Conservation (phyloP, 1,140 invertebrate species). For the Holcopasites calliopsidis region DNA sequence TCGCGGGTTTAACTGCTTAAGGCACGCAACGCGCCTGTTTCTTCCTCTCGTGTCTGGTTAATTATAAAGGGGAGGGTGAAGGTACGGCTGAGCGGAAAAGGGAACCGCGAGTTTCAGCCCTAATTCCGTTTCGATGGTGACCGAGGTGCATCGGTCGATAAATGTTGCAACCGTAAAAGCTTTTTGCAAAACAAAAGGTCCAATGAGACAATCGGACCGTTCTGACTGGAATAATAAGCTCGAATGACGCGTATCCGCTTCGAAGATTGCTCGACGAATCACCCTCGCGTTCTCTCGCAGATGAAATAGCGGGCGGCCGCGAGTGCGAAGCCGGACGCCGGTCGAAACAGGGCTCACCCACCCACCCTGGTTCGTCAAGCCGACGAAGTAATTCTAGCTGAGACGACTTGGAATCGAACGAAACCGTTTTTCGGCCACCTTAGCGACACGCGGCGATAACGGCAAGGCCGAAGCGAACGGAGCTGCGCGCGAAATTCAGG, state of each 20-base stretch:
- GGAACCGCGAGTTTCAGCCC: background rate
- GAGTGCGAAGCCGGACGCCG: conserved; percentile 17
- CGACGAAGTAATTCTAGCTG: too few relatives aligned
- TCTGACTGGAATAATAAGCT: conserved; percentile 36
- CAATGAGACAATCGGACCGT: conserved; percentile 2
- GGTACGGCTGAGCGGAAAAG: background rate
- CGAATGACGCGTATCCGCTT: conserved; percentile 26
- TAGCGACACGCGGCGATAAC: too few relatives aligned
- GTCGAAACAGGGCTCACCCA: conserved; percentile 38
- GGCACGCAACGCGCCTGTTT: background rate
- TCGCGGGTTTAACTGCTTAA: background rate
- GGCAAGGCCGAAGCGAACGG: background rate
- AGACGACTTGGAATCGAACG: background rate
- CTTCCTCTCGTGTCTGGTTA: background rate
- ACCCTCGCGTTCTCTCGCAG: conserved; percentile 38
- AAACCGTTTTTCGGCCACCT: background rate
- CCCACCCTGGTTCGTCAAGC: background rate
- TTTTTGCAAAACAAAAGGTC: background rate
- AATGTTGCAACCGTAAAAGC: background rate
- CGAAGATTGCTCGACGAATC: conserved; percentile 18
- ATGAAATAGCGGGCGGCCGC: conserved; percentile 42
- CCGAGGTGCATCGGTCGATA: background rate
- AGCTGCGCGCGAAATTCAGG: background rate
- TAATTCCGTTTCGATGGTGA: too few relatives aligned
- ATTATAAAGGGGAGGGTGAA: background rate